Conservation (phyloP, 2,888 invertebrate species). For the Tuta absoluta region DNA sequence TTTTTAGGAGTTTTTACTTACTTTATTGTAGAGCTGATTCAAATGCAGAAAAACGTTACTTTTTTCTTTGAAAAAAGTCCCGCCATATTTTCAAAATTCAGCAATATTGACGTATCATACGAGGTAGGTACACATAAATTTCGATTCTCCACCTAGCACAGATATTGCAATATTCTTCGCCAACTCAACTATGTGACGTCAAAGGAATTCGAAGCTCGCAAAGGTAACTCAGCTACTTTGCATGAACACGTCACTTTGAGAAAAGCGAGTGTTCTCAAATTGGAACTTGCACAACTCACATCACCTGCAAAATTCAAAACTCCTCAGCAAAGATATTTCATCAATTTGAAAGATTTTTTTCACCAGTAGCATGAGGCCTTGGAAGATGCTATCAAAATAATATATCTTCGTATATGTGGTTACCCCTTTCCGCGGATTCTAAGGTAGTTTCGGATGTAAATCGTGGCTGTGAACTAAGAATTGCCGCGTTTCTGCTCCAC, state of each 20-base stretch:
- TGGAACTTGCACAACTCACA: not conserved
- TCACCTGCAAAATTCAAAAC: slow-evolving; percentile 10
- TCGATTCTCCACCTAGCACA: not conserved
- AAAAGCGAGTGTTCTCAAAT: not conserved
- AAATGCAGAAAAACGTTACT: no score
- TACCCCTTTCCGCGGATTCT: slow-evolving; percentile 13
- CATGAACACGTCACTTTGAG: slow-evolving; percentile 15
- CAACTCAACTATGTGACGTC: slow-evolving; percentile 6
- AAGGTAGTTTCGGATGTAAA: slow-evolving; percentile 27
- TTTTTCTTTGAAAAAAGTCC: no score
- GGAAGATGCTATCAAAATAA: slow-evolving; percentile 28
- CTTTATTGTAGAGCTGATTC: no score
- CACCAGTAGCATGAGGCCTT: not conserved
- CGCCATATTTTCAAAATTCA: no score
- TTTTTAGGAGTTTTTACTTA: no score
- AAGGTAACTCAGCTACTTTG: slow-evolving; percentile 14
- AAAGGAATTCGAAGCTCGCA: slow-evolving; percentile 17
- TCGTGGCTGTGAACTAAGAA: slow-evolving; percentile 25
- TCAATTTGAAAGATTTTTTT: slow-evolving; percentile 17
- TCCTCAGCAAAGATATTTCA: slow-evolving; percentile 15
- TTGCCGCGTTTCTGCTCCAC: slow-evolving; percentile 25
- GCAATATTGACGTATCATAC: no score
- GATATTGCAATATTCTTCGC: slow-evolving; percentile 14
- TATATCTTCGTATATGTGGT: slow-evolving; percentile 22
- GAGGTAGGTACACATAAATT: not conserved